Percentiles rank a stretch among this genome's conserved stretches.
Evolutionary conservation across 2,888 invertebrate species (phyloP).

Genomic region (Tenthredo livida): DNA sequence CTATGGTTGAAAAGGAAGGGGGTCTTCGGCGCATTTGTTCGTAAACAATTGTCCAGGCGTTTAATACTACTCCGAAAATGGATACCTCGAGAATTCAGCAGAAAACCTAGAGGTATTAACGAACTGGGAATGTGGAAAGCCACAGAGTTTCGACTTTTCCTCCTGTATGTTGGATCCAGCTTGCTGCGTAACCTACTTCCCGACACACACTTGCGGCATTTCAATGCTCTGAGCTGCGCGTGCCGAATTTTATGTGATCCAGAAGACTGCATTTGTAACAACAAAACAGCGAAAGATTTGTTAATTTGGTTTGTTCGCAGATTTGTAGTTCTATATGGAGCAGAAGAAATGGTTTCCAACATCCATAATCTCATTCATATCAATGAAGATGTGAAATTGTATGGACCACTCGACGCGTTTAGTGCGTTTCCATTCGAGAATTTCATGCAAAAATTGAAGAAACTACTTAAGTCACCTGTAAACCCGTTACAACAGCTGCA

Average conservation of each 20-base stretch:
- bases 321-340: conserved; percentile 57
- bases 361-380: conserved; percentile 63
- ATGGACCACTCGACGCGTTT: conserved; percentile 60
- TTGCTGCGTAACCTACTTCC: conserved; percentile 56
- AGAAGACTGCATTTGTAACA: conserved; percentile 52
- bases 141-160: conserved; percentile 59
- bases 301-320: conserved; percentile 59
- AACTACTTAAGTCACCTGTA: conserved; percentile 53
- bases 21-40: not conserved
- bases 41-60: not conserved
- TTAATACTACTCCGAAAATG: not conserved
- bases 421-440: conserved; percentile 61
- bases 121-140: conserved; percentile 58
- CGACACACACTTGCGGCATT: conserved; percentile 57
- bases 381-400: conserved; percentile 57
- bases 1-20: not conserved
- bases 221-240: conserved; percentile 58
- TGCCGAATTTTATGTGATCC: conserved; percentile 58
- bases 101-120: conserved; percentile 58
- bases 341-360: conserved; percentile 58
- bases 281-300: conserved; percentile 57
- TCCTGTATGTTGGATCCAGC: conserved; percentile 60
- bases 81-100: conserved; percentile 58
- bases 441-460: conserved; percentile 57
- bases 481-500: conserved; percentile 50